Evolutionary conservation across 2,797 vertebrate genomes (phyloP), one percentile per base, ranked within the genome.

Genomic region (Manis pentadactyla): DNA sequence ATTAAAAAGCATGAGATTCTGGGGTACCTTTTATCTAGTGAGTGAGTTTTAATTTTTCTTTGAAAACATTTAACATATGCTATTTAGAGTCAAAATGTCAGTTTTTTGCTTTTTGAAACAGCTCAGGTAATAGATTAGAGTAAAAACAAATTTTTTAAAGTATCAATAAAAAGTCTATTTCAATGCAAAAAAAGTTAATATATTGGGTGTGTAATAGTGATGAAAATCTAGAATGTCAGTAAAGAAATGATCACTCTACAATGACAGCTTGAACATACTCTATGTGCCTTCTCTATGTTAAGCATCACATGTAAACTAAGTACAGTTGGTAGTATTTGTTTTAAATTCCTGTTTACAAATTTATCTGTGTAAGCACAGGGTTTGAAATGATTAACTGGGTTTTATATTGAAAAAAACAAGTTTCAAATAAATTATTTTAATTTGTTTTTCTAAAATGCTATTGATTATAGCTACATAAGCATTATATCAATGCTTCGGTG

Each of bases 71-170:
- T 84, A 37, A 21, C 17, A 53, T 42, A 57, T 87, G 31, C 85
- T 82, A 86, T n/a, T 31, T 23, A 29, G 27, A 78, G 25, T 94
- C n/a, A 25, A 25, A 66, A 39, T 69, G 94, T 73, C 55, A 15
- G 42, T 64, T 46, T 69, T 87, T 59, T 89, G 25, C 29, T 64
- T 19, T 74, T 73, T 87, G 64, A 94, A 87, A 85, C 57, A 95
- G 63, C 25, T 81, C 7, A 2, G 34, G 7, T 73, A 71, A 92
- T 46, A 71, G n/a, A 51, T 51, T 37, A 61, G 34, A 17, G 37
- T 19, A 87, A 71, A 71, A 68, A 55, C 9, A 46, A 55, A 34
- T 4, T 51, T 1, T 25, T 84, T 81, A 18, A 93, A 18, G 27
- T 27, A 75, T 49, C 31, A 78, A 1, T 46, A n/a, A 55, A 86